Conservation (phyloP, 2,888 invertebrate genomes). For the Caenorhabditis macrosperma region DNA sequence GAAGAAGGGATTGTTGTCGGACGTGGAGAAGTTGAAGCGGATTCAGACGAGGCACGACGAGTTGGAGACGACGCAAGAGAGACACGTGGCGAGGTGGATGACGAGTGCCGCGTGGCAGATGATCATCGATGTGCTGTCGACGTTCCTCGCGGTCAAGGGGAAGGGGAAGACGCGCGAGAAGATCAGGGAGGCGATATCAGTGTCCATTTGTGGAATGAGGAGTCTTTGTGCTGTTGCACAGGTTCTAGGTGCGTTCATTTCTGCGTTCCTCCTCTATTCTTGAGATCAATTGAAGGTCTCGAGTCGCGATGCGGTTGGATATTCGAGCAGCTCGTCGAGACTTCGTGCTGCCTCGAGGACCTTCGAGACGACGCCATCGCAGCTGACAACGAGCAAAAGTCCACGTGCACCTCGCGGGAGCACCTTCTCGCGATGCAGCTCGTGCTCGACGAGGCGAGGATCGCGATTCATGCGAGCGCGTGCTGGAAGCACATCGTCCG, state of each 20-base stretch:
- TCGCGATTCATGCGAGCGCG: slow-evolving; percentile 92
- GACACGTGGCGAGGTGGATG: slow-evolving; percentile 65
- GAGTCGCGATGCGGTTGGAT: slow-evolving; percentile 88
- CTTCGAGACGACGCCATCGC: slow-evolving; percentile 70
- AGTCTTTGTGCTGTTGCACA: slow-evolving; percentile 66
- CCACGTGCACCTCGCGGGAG: slow-evolving; percentile 80
- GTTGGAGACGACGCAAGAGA: slow-evolving; percentile 49
- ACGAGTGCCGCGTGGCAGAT: slow-evolving; percentile 66
- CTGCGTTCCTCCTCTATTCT: too few relatives aligned
- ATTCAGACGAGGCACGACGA: slow-evolving; percentile 45
- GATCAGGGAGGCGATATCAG: slow-evolving; percentile 64
- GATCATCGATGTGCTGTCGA: slow-evolving; percentile 66
- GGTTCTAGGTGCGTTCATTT: slow-evolving; percentile 56
- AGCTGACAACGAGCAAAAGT: slow-evolving; percentile 69
- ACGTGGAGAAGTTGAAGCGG: slow-evolving; percentile 62
- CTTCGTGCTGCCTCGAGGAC: slow-evolving; percentile 88
- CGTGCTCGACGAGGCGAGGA: slow-evolving; percentile 89
- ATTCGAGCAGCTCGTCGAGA: slow-evolving; percentile 89
- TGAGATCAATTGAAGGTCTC: slow-evolving; percentile 28
- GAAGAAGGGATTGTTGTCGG: slow-evolving; percentile 64
- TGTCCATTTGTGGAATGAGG: slow-evolving; percentile 67
- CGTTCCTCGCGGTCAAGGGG: slow-evolving; percentile 63
- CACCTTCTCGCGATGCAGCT: slow-evolving; percentile 95
- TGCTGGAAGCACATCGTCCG: slow-evolving; percentile 96
- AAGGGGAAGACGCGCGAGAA: slow-evolving; percentile 60